Base-by-base conservation (phyloP, 2,888 invertebrate genomes). In the Catocala sponsa region DNA sequence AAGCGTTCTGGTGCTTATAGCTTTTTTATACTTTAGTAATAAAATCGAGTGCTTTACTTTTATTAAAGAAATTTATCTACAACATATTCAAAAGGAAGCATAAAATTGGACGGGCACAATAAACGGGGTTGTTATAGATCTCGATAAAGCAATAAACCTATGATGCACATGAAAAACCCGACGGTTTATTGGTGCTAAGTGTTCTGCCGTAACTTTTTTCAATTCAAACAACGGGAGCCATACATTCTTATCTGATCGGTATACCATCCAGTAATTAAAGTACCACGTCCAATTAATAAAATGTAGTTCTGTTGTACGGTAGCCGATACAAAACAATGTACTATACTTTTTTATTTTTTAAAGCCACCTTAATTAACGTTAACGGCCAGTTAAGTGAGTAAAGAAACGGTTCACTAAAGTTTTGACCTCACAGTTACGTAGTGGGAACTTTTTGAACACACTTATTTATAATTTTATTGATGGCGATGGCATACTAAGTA, bases 251-350 rank as follows among this genome's bases (percentile, higher is more conserved):
- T 85, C 86, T 72, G 85, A 85, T 86, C 81, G 75, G 78, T 81
- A 76, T 79, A 80, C 79, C 82, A 84, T 84, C 83, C 78, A 84
- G 87, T 92, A 91, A 92, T 91, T 91, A 91, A 91, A 89, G 85
- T 83, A 82, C 85, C 84, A 83, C 83, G 78, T 85, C 88, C 92
- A 93, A 93, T 93, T 92, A 92, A 91, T 90, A 80, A 89, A 92
- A 91, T 89, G 91, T 90, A 88, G 84, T 88, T 88, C 82, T 83
- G 81, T 82, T 73, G 74, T 66, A 73, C 78, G 63, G 77, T 76
- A 78, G 77, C 68, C 51, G 78, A 65, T 68, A 82, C 82, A 79
- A 83, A 88, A 91, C 92, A 91, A 91, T 90, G 87, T 85, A 81
- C 78, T 80, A 2, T 83, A 84, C 88, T 86, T 88, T 87, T 86